Evolutionary conservation across 2,113 vertebrate species (phyloP), one percentile per base, ranked within the genome.

Genomic region (Eptesicus fuscus): DNA sequence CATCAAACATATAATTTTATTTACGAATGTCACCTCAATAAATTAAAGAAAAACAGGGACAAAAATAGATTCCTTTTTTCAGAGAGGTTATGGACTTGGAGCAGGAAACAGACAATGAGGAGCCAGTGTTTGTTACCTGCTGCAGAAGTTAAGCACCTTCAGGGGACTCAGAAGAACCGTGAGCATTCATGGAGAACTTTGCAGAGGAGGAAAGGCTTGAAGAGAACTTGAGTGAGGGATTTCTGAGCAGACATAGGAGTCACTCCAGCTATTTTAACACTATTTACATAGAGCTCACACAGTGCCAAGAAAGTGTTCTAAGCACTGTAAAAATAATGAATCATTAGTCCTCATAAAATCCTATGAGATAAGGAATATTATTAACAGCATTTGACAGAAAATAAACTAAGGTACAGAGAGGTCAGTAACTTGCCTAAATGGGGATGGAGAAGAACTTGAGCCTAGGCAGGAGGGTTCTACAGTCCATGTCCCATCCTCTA

Each of bases 401-500:
- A 40, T 69, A 59, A 71, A 78, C 0, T 12, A 63, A 77, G 23
- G 9, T 11, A 42, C 6, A 35, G 49, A 51, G 12, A 84, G 16
- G 5, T 42, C 80, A 83, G 10, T n/a, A 56, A 56, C 23, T 42
- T 74, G 42, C n/a, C 14, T 17, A 44, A 8, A 9, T 30, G 13
- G 4, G 11, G 67, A 18, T 9, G 6, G 10, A n/a, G 44, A 11
- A 42, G 16, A 70, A 20, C 18, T 51, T 74, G 35, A 53, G 25
- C 3, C 30, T 23, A 32, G 10, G 18, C 14, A 28, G 25, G 23
- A 8, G 20, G 20, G 9, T 35, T 42, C 18, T 20, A 17, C 3
- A 20, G 7, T 9, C 37, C 30, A 7, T 32, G 37, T 11, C 13
- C 3, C 1, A 5, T 4, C 49, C 2, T 2, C 30, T 7, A 10